Evolutionary conservation across 1,140 invertebrate species (phyloP), one percentile per base, ranked within the genome.

Genomic region (Radopholus similis): DNA sequence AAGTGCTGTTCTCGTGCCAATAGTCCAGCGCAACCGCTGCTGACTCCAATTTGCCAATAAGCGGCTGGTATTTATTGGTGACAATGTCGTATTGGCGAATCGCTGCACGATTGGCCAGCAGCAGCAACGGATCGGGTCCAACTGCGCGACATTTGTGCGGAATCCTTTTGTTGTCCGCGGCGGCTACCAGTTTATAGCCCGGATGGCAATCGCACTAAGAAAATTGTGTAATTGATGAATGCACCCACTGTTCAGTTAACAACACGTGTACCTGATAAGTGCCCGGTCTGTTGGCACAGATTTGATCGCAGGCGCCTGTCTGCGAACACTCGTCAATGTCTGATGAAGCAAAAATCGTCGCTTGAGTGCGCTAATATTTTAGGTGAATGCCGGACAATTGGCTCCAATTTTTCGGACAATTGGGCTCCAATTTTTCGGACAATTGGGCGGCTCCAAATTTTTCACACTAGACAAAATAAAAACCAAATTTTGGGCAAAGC

Each of bases 241-340:
- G n/a, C n/a, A n/a, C n/a, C n/a, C n/a, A n/a, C n/a, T n/a, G n/a
- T n/a, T n/a, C n/a, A n/a, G n/a, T n/a, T n/a, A n/a, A n/a, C n/a
- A n/a, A n/a, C n/a, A n/a, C n/a, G n/a, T n/a, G n/a, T n/a, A n/a
- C n/a, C n/a, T 62, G 40, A 42, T 62, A 96, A 3, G 88, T 87
- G 0, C 93, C 94, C 66, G 91, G 90, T 15, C 18, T 35, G 47
- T 72, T 65, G 18, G 55, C 15, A 49, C 78, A 78, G 40, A 66
- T 65, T 49, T 81, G 78, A 0, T 94, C 96, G 82, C 95, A 98
- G 1, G 88, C 87, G 0, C 92, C 93, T 0, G 89, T 88, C 11
- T 69, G 71, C 54, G 90, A 87, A 51, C 95, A 98, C 84, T 97
- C 95, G 83, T 97, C 87, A 42, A 97, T 88, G 84, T 97, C 94